These are phyloP conservation scores for Mythimna albipuncta DNA, from an alignment of 2,888 invertebrate genomes.

Conservation along the genomic window DNA sequence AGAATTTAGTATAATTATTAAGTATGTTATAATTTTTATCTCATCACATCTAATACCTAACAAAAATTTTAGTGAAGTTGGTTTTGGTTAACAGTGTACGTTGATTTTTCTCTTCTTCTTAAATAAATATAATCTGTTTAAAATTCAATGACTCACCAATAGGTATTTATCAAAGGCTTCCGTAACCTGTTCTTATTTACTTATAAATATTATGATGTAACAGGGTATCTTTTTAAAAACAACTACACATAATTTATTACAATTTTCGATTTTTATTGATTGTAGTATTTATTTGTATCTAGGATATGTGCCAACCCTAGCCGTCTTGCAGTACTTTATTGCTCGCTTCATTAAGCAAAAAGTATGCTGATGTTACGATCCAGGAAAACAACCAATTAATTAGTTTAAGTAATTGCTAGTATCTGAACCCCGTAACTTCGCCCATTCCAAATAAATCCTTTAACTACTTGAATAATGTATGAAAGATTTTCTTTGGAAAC, in stretches of 20 bases:
- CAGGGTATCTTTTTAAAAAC: background rate
- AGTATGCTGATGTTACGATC: slow-evolving; percentile 86
- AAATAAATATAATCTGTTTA: background rate
- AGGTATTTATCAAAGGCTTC: no score
- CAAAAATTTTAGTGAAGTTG: background rate
- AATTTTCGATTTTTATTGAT: background rate
- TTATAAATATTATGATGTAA: background rate
- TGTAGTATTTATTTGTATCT: background rate
- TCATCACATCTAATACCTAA: background rate
- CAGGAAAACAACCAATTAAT: slow-evolving; percentile 87
- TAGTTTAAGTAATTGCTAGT: slow-evolving; percentile 87
- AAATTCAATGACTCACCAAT: background rate
- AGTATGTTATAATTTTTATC: no score
- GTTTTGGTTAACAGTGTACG: background rate
- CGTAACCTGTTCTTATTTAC: background rate
- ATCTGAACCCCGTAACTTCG: slow-evolving; percentile 78
- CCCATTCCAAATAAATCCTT: slow-evolving; percentile 81
- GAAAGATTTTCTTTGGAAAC: slow-evolving; percentile 62
- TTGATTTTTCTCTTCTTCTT: no score
- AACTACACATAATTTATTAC: background rate
- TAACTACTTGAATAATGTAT: slow-evolving; percentile 80
- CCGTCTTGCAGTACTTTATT: slow-evolving; percentile 76
- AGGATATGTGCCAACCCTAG: slow-evolving; percentile 68
- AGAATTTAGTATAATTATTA: background rate
- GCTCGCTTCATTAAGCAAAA: slow-evolving; percentile 86